Evolutionary conservation across 2,888 invertebrate genomes (phyloP).

Genomic region (Xestia ashworthii): DNA sequence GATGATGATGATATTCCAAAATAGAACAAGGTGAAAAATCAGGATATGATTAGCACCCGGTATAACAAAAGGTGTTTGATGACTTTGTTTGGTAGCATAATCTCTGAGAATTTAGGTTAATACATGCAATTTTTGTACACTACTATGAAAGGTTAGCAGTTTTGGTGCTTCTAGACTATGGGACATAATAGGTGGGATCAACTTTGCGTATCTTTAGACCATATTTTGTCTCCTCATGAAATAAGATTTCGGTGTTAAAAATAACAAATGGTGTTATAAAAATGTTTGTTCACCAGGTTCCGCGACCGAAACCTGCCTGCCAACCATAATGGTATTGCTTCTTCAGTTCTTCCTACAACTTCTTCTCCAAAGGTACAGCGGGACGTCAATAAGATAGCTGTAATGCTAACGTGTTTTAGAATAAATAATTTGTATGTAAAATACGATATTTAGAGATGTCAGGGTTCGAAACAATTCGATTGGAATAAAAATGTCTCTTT

Average conservation of each 20-base stretch:
- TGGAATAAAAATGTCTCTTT: constrained; percentile 37
- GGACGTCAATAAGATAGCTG: constrained; percentile 86
- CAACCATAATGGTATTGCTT: constrained; percentile 82
- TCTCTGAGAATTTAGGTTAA: not conserved
- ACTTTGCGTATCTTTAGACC: not conserved
- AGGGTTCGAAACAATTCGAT: constrained; percentile 71
- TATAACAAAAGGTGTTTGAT: not conserved
- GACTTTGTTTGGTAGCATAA: not conserved
- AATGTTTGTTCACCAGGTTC: constrained; percentile 74
- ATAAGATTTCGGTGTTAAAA: not conserved
- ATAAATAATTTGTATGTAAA: constrained; percentile 55
- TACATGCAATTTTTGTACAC: not conserved
- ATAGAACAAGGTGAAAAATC: constrained; percentile 5
- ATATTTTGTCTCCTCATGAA: not conserved
- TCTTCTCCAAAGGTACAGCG: constrained; percentile 80
- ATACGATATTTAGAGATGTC: constrained; percentile 66
- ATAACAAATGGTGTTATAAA: not conserved
- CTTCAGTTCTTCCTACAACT: constrained; percentile 83
- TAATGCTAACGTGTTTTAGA: constrained; percentile 35
- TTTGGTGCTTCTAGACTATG: not conserved
- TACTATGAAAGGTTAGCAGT: not conserved
- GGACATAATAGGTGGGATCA: not conserved
- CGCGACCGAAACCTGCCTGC: constrained; percentile 82
- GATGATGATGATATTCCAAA: too few relatives aligned
- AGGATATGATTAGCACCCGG: not conserved